Base-by-base conservation (phyloP, 23 tunicate species). In the Trididemnum miniatum region DNA sequence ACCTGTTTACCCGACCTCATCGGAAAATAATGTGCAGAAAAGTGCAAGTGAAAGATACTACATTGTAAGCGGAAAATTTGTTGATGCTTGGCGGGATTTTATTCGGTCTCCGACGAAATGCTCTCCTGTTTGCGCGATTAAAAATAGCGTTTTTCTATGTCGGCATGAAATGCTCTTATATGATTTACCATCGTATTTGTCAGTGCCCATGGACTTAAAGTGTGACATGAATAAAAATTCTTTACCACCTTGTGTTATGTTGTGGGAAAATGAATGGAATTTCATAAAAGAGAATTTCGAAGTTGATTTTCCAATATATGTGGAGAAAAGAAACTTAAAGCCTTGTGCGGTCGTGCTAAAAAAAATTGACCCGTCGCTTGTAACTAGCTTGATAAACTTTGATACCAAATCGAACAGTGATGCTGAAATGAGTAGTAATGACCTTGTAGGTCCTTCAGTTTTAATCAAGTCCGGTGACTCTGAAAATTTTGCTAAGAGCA, bases 181-280 rank as follows among this genome's bases (percentile, higher is more conserved):
- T 57, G 86, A 91, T 86, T 89, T 86, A 24, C 79, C 57, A 2
- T 9, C 18, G 57, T 5, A 7, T 7, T 31, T 15, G 2, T 9
- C 59, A 15, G 1, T 39, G 7, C 38, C 79, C 2, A 9, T 2
- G 2, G 59, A 73, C 2, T 15, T 38, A 12, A 20, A 38, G 9
- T 34, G 39, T 31, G 75, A 69, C 4, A 4, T 22, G 5, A 66
- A 27, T 27, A 51, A 78, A 51, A 65, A 51, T 4, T 31, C 31
- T 4, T 31, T n/a, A 9, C 87, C 82, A 0, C 34, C 24, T 1
- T 76, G 57, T 34, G 83, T 71, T 7, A 44, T 91, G 35, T 31
- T 91, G 25, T 85, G 90, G 90, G 67, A 79, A 34, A 59, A 54
- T 31, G 97, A 91, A 69, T 91, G 97, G 97, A 28, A 39, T 40